These are phyloP conservation scores for Pungitius pungitius DNA, from an alignment of 2,113 vertebrate genomes.

Conservation along the genomic window DNA sequence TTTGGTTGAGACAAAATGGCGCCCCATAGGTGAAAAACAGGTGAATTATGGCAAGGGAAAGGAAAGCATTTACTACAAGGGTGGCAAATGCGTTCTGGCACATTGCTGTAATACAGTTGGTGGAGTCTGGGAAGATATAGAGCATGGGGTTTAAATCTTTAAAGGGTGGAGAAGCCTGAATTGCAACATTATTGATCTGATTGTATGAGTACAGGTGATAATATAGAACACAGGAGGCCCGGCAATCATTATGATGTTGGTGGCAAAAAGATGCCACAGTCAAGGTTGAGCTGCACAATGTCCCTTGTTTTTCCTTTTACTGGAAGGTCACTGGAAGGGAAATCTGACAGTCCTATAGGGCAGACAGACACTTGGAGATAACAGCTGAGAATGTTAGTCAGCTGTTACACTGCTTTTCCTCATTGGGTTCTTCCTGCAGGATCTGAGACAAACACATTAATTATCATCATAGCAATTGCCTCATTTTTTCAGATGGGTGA, in stretches of 20 bases:
- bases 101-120: constrained; percentile 55
- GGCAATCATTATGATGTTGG: constrained; percentile 33
- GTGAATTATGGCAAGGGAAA: constrained; percentile 64
- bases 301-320: constrained; percentile 56
- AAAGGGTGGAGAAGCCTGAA: constrained; percentile 56
- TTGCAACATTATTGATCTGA: constrained; percentile 75
- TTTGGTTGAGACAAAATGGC: constrained; percentile 70
- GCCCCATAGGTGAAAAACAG: constrained; percentile 62
- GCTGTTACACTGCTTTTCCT: background rate
- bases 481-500: too few species aligned
- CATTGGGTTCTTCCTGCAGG: too few species aligned
- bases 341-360: constrained; percentile 47
- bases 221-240: constrained; percentile 52
- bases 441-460: too few species aligned
- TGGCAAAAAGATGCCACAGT: constrained; percentile 37
- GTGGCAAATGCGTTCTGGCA: constrained; percentile 55
- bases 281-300: constrained; percentile 35
- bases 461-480: too few species aligned
- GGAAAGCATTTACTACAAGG: constrained; percentile 46
- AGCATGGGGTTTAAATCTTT: constrained; percentile 68
- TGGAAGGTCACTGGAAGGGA: constrained; percentile 57
- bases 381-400: constrained; percentile 25
- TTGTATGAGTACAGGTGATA: constrained; percentile 67
- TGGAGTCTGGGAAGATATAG: constrained; percentile 42
- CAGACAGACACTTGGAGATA: constrained; percentile 34